Evolutionary conservation across 2,888 invertebrate genomes (phyloP).

Genomic region (Drosophila eohydei): DNA sequence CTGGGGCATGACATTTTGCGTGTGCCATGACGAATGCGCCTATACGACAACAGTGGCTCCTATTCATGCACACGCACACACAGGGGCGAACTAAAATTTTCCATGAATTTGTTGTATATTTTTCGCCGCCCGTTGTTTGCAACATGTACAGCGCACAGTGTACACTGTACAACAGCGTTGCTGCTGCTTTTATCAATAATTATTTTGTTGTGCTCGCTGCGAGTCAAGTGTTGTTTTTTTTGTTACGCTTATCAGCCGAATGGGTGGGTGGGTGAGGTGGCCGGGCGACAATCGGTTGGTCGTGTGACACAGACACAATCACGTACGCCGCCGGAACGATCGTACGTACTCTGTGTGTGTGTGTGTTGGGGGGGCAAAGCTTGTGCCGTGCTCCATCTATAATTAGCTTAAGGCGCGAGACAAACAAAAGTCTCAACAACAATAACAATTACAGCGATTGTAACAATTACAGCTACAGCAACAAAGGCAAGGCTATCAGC

Average conservation of each 20-base stretch:
- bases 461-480: conserved; percentile 39
- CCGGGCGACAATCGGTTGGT: conserved; percentile 39
- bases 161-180: conserved; percentile 14
- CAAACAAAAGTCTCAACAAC: conserved; percentile 27
- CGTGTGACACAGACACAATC: conserved; percentile 78
- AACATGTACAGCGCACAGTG: conserved; percentile 44
- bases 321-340: conserved; percentile 60
- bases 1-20: conserved; percentile 71
- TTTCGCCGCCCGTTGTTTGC: conserved; percentile 50
- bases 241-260: conserved; percentile 62
- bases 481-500: conserved; percentile 37
- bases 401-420: conserved; percentile 63
- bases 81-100: conserved; percentile 70
- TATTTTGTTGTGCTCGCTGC: conserved; percentile 75
- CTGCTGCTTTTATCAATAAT: conserved; percentile 74
- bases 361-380: conserved; percentile 41
- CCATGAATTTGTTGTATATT: conserved; percentile 71
- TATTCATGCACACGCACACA: conserved; percentile 46
- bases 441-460: conserved; percentile 8
- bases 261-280: not conserved
- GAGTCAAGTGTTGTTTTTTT: conserved; percentile 59
- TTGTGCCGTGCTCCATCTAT: conserved; percentile 58
- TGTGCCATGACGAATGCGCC: conserved; percentile 77
- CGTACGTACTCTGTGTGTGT: conserved; percentile 25
- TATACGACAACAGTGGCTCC: conserved; percentile 47